phyloP scores from a whole-genome alignment of 1,140 invertebrate species.

The Anastrepha obliqua region DNA sequence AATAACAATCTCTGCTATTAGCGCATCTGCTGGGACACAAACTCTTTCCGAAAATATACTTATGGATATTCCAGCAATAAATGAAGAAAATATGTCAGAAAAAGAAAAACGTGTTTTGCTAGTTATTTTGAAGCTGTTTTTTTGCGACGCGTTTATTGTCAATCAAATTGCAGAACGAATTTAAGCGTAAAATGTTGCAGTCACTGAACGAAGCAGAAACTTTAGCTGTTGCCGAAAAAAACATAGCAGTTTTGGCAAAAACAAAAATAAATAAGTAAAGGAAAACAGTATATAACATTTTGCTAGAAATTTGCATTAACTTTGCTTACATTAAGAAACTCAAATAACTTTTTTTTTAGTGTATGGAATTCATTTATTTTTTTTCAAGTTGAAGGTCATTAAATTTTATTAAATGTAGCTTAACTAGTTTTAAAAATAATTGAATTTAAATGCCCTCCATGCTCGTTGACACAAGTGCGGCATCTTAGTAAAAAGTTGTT shows the following conservation, averaged over 20 bases:
- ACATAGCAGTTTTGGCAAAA: background rate
- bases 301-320: no score
- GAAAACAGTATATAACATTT: no score
- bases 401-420: no score
- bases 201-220: background rate
- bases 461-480: no score
- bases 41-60: background rate
- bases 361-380: no score
- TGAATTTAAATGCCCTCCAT: no score
- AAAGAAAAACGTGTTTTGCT: background rate
- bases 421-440: no score
- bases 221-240: background rate
- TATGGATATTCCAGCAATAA: conserved; percentile 8
- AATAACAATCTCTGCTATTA: background rate
- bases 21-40: background rate
- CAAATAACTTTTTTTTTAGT: no score
- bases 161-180: background rate
- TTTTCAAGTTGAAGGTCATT: no score
- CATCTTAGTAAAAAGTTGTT: no score
- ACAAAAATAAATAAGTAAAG: no score
- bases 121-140: conserved; percentile 32
- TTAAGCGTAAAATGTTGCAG: background rate
- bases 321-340: no score
- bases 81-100: background rate
- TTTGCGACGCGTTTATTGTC: background rate